Base-by-base conservation (phyloP, 2,888 invertebrate genomes). In the Nephrocerus scutellatus region DNA sequence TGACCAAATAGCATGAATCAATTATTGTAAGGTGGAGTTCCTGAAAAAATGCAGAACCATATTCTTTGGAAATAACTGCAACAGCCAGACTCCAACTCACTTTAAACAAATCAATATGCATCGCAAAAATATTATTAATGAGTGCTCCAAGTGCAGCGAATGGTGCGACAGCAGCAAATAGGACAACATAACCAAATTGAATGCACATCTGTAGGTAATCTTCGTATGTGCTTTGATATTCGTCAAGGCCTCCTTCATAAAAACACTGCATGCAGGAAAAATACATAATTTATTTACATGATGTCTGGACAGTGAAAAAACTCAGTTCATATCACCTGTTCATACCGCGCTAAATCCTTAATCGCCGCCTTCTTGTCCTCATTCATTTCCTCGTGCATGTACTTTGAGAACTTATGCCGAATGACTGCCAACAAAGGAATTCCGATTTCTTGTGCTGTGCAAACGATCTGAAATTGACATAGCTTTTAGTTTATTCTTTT, bases 141-240 rank as follows among this genome's bases (percentile, higher is more conserved):
- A 84, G 70, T 0, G 84, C 84, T 72, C 80, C 83, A 45, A 84
- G 72, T 0, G 83, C 81, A 0, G 84, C 84, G 50, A 82, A 70
- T 0, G 85, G 84, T 52, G 82, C 84, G 6, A 82, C 82, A 2
- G 84, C 79, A 4, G 84, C 82, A 63, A 85, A 85, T 13, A 85
- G 69, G 46, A 82, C 81, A 4, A 84, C 83, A 63, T 82, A 84
- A 30, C 85, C 84, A 57, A 84, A 84, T 66, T 85, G 85, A 33
- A 84, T 77, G 62, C 81, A 84, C 64, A 85, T 73, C 66, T 84
- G 84, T 50, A 84, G 66, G 60, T 84, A 84, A 58, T 85, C 85
- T 59, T 84, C 82, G 59, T 81, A 79, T 0, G 83, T 82, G 41
- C 80, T 82, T 72, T 79, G 77, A 65, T 82, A 84, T 28, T 73